Evolutionary conservation across 2,797 vertebrate genomes (phyloP).

Genomic region (Pseudochaenichthys georgianus): DNA sequence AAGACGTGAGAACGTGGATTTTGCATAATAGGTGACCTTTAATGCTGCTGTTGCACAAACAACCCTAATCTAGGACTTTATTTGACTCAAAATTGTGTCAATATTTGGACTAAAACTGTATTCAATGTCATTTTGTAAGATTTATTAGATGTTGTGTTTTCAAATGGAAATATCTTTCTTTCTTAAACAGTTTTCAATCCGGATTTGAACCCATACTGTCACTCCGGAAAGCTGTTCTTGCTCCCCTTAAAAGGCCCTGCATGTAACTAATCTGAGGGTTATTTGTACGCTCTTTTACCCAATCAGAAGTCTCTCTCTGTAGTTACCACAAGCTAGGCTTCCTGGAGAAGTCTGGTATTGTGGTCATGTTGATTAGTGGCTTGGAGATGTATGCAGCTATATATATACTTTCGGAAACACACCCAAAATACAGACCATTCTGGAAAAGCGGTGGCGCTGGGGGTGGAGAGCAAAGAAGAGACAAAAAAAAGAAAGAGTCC

Average conservation of each 20-base stretch:
- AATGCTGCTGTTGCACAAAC: neutral
- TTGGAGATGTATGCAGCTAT: conserved; percentile 53
- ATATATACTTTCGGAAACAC: conserved; percentile 60
- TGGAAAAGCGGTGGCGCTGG: conserved; percentile 22
- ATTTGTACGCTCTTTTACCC: conserved; percentile 46
- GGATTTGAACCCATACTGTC: conserved; percentile 4
- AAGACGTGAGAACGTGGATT: too few relatives aligned
- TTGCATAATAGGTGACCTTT: too few relatives aligned
- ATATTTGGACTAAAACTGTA: too few relatives aligned
- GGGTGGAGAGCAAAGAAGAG: conserved; percentile 6
- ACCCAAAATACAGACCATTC: conserved; percentile 65
- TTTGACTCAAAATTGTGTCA: too few relatives aligned
- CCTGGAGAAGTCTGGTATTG: conserved; percentile 63
- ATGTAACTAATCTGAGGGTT: conserved; percentile 33
- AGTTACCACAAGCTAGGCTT: conserved; percentile 54
- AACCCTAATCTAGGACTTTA: neutral
- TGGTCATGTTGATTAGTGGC: conserved; percentile 72
- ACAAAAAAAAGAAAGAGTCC: conserved; percentile 15
- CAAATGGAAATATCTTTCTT: neutral
- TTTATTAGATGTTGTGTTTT: neutral
- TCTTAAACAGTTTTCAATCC: conserved; percentile 4
- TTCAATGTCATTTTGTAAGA: neutral
- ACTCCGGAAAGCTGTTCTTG: conserved; percentile 10
- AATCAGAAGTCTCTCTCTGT: conserved; percentile 31
- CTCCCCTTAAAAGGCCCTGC: conserved; percentile 16